phyloP scores from a whole-genome alignment of 2,888 invertebrate species.

The Cenopis cana region DNA sequence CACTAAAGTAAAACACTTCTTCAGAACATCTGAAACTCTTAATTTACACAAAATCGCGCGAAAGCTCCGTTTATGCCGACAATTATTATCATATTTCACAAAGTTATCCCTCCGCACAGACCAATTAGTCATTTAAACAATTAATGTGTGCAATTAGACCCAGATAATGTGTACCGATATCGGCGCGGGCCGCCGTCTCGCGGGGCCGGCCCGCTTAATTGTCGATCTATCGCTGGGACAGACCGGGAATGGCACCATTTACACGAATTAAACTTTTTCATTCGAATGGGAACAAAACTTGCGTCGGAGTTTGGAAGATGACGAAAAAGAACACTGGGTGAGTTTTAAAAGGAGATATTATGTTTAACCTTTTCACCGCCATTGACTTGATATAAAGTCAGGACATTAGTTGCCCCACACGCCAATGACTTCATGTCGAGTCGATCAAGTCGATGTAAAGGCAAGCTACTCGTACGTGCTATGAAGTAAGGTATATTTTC shows the following conservation, averaged over 20 bases:
- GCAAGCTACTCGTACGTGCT: no score
- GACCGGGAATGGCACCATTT: slow-evolving; percentile 29
- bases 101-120: slow-evolving; percentile 39
- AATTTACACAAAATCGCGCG: slow-evolving; percentile 3
- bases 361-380: no score
- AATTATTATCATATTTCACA: slow-evolving; percentile 42
- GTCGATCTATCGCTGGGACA: slow-evolving; percentile 48
- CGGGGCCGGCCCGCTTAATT: slow-evolving; percentile 50
- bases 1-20: slow-evolving; percentile 11
- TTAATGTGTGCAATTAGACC: slow-evolving; percentile 47
- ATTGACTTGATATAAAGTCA: no score
- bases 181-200: slow-evolving; percentile 45
- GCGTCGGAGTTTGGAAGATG: background rate
- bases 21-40: slow-evolving; percentile 5
- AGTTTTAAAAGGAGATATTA: background rate
- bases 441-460: no score
- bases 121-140: slow-evolving; percentile 45
- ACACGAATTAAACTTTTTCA: slow-evolving; percentile 11
- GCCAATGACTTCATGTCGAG: no score
- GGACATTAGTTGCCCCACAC: no score
- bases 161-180: slow-evolving; percentile 53
- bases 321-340: background rate
- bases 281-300: background rate
- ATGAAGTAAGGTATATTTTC: no score
- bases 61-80: slow-evolving; percentile 24